Evolutionary conservation across 2,888 invertebrate genomes (phyloP).

Genomic region (Heliconius cydno): DNA sequence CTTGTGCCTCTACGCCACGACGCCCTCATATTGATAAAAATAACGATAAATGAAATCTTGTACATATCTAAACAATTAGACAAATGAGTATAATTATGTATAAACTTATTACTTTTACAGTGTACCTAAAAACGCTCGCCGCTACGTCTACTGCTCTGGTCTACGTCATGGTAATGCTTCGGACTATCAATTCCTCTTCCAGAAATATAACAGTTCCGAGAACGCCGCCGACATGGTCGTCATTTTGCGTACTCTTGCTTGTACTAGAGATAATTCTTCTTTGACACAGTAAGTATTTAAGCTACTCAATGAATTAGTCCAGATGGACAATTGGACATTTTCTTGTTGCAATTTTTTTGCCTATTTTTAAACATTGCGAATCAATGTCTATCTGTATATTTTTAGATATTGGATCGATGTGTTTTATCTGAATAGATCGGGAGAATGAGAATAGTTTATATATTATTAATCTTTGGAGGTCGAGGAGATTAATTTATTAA

Average conservation of each 20-base stretch:
- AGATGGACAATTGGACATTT: not conserved
- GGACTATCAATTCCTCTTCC: conserved; percentile 86
- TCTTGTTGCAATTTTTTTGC: not conserved
- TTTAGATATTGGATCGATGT: not conserved
- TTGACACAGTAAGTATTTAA: conserved; percentile 61
- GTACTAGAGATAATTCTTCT: conserved; percentile 61
- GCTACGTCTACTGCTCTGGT: conserved; percentile 86
- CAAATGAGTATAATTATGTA: not conserved
- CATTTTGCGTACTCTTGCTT: conserved; percentile 80
- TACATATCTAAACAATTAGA: not conserved
- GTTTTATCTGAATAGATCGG: not conserved
- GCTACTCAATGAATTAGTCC: not conserved
- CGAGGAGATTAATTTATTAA: no score
- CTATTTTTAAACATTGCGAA: no score
- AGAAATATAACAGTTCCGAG: conserved; percentile 81
- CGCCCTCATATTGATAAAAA: not conserved
- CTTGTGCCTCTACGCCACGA: no score
- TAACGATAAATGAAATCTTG: not conserved
- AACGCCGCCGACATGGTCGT: conserved; percentile 85
- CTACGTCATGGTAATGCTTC: conserved; percentile 80
- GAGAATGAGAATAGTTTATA: not conserved
- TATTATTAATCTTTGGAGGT: no score
- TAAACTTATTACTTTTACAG: conserved; percentile 62
- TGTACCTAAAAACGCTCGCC: conserved; percentile 84
- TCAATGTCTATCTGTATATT: no score